Base-by-base conservation (phyloP, 92 coral and sea anemone species). In the Ricordea florida region DNA sequence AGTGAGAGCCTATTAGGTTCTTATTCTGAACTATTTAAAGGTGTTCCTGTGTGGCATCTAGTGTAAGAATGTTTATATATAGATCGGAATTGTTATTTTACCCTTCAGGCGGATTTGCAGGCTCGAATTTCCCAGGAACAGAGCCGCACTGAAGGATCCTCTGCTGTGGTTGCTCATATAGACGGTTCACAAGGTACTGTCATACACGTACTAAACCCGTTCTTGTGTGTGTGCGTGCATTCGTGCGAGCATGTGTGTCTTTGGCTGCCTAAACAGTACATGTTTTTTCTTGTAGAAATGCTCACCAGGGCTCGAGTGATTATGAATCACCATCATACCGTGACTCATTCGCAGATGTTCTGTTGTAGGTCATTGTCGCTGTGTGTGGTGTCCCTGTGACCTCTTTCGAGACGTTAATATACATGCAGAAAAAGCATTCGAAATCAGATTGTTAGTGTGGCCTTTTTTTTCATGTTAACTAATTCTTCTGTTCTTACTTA, bases 81-180 rank as follows among this genome's bases (percentile, higher is more conserved):
- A 32, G 36, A 26, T 3, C 33, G 10, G 21, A 11, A 13, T 8
- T 18, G 48, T 0, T 18, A 27, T 52, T 53, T 42, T 48, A 34
- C 15, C 55, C 23, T 31, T 18, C 32, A 94, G 98, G 98, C 98
- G 17, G 98, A 94, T 69, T 78, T 94, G 4, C 98, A 94, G 74
- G 97, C 96, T 40, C 92, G 96, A 72, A 94, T 94, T 35, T 97
- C 97, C 26, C 97, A 89, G 46, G 98, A 94, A 50, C 97, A 94
- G 72, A 91, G 94, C 67, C 80, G 92, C 17, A 82, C 74, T 57
- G 94, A 88, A 44, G 97, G 94, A 8, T 87, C 80, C 7, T 61
- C 89, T 14, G 92, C 83, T 47, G 87, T 85, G 10, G 48, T 94
- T 32, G 85, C 73, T 32, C 89, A 89, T 38, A 72, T 94, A 41